Evolutionary conservation across 2,888 invertebrate genomes (phyloP).

Genomic region (Hirtodrosophila alboralis): DNA sequence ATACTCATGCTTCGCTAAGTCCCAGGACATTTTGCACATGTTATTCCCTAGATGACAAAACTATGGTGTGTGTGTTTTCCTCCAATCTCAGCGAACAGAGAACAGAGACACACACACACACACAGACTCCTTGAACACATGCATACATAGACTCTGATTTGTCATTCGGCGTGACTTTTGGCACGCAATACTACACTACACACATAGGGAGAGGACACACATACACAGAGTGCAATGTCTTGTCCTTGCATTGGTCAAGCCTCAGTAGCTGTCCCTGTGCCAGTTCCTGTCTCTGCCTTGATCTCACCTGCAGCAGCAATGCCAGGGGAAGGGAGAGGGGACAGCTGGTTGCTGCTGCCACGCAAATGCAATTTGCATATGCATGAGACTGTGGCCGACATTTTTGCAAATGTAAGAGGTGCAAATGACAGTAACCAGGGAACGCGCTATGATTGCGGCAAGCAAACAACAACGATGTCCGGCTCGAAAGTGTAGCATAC

Average conservation of each 20-base stretch:
- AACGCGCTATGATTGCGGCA: conserved; percentile 61
- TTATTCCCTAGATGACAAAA: conserved; percentile 7
- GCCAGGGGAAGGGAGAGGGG: neutral
- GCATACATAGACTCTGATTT: conserved; percentile 36
- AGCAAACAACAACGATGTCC: conserved; percentile 46
- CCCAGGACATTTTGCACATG: conserved; percentile 24
- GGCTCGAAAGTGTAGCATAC: conserved; percentile 44
- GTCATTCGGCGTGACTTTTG: conserved; percentile 64
- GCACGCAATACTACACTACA: conserved; percentile 40
- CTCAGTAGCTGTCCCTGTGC: conserved; percentile 26
- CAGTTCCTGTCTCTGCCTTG: conserved; percentile 39
- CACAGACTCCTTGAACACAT: conserved; percentile 8
- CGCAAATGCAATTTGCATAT: conserved; percentile 78
- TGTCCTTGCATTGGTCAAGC: conserved; percentile 67
- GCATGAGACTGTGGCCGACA: conserved; percentile 77
- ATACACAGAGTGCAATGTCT: conserved; percentile 44
- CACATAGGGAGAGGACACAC: conserved; percentile 2
- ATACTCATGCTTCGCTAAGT: conserved; percentile 6
- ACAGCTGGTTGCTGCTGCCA: conserved; percentile 14
- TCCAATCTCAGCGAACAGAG: conserved; percentile 13
- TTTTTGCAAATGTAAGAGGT: conserved; percentile 79
- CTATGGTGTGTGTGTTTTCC: conserved; percentile 11
- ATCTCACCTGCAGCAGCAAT: conserved; percentile 27
- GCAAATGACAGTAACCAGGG: conserved; percentile 75
- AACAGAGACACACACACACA: conserved; percentile 10